These are phyloP conservation scores for Asteroscopus sphinx DNA, from an alignment of 2,888 invertebrate genomes.

Conservation along the genomic window DNA sequence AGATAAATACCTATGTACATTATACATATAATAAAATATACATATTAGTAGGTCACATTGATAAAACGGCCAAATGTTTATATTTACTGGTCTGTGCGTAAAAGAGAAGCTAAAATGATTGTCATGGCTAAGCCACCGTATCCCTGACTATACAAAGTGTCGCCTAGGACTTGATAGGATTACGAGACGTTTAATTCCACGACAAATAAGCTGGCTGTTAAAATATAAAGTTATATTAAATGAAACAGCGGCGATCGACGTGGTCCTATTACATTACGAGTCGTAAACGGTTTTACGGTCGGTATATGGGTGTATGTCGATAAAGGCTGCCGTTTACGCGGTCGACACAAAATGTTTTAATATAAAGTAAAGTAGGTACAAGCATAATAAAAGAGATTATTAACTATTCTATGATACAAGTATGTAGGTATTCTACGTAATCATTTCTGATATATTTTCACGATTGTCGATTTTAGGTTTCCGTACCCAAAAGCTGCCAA, in stretches of 20 bases:
- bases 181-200: constrained; percentile 6
- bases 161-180: background rate
- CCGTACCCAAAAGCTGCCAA: too few relatives aligned
- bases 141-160: background rate
- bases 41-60: too few relatives aligned
- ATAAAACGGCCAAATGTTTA: too few relatives aligned
- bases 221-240: constrained; percentile 6
- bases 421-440: too few relatives aligned
- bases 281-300: constrained; percentile 44
- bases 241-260: constrained; percentile 2
- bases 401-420: too few relatives aligned
- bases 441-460: too few relatives aligned
- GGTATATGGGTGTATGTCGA: constrained; percentile 9
- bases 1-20: too few relatives aligned
- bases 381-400: too few relatives aligned
- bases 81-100: too few relatives aligned
- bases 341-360: constrained; percentile 13
- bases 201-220: background rate
- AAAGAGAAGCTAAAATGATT: too few relatives aligned
- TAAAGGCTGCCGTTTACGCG: constrained; percentile 11
- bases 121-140: background rate
- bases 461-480: too few relatives aligned
- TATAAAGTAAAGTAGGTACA: background rate
- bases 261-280: constrained; percentile 1
- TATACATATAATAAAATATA: too few relatives aligned